Conservation (phyloP, 2,888 invertebrate species). For the Neoitamus cyanurus region DNA sequence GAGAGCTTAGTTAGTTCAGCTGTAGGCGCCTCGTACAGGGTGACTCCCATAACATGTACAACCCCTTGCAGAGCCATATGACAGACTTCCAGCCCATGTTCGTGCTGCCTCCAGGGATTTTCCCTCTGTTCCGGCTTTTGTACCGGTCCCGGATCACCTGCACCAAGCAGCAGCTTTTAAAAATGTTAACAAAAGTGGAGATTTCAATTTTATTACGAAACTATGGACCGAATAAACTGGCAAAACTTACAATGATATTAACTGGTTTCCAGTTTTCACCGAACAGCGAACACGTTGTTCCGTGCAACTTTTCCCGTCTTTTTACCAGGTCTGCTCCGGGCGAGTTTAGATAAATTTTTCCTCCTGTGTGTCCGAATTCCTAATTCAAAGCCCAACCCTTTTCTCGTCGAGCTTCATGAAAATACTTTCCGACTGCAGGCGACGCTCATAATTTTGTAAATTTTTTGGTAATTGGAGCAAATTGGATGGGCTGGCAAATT, state of each 20-base stretch:
- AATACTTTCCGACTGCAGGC: neutral
- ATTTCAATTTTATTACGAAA: conserved; percentile 38
- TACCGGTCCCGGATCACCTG: neutral
- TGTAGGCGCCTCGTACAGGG: neutral
- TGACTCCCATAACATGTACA: neutral
- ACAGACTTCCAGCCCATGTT: conserved; percentile 23
- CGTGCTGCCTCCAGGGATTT: neutral
- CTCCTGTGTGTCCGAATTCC: neutral
- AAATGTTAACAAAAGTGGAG: conserved; percentile 29
- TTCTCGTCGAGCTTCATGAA: neutral
- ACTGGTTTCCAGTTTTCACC: conserved; percentile 27
- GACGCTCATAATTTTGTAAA: neutral
- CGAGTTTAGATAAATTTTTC: neutral
- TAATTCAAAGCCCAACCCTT: neutral
- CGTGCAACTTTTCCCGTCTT: neutral
- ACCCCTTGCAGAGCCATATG: neutral
- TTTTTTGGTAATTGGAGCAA: conserved; percentile 11
- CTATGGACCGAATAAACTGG: conserved; percentile 28
- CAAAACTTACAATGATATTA: conserved; percentile 30
- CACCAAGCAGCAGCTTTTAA: neutral
- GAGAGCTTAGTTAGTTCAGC: neutral
- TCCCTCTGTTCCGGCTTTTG: neutral
- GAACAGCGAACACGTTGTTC: neutral
- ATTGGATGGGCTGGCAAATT: neutral
- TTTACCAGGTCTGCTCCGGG: neutral